Evolutionary conservation across 1,140 invertebrate species (phyloP).

Genomic region (Teleogryllus occipitalis): DNA sequence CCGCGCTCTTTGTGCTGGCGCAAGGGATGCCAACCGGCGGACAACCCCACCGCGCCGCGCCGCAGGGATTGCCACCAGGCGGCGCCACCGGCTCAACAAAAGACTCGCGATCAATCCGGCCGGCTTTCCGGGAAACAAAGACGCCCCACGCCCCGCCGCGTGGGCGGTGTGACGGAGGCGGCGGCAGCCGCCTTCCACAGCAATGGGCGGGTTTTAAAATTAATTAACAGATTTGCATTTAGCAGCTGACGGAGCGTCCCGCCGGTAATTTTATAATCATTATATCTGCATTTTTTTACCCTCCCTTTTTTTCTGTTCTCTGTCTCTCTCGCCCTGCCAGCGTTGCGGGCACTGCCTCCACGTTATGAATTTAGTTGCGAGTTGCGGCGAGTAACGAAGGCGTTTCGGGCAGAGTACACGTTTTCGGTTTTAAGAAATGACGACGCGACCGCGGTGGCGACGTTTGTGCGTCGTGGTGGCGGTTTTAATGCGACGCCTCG

Average conservation of each 20-base stretch:
- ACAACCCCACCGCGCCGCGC: no score
- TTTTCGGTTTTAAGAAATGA: not conserved
- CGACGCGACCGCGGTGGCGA: no score
- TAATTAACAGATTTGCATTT: conserved; percentile 2
- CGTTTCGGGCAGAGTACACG: not conserved
- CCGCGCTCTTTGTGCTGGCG: no score
- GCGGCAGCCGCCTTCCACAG: not conserved
- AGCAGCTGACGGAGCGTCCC: not conserved
- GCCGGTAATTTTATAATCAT: not conserved
- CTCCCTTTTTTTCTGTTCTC: not conserved
- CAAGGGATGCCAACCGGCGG: no score
- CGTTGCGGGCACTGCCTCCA: not conserved
- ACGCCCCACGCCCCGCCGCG: no score
- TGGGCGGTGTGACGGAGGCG: no score
- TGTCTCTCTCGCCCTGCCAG: not conserved
- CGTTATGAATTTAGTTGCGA: not conserved
- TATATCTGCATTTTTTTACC: not conserved
- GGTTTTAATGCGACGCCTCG: no score
- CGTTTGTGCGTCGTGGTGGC: no score
- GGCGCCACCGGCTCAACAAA: no score
- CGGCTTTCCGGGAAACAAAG: no score
- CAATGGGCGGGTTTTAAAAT: not conserved
- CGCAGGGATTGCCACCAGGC: no score
- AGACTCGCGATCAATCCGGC: no score
- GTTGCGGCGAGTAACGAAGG: not conserved